Conservation (phyloP, 2,113 vertebrate genomes). For the Arvicanthis niloticus region DNA sequence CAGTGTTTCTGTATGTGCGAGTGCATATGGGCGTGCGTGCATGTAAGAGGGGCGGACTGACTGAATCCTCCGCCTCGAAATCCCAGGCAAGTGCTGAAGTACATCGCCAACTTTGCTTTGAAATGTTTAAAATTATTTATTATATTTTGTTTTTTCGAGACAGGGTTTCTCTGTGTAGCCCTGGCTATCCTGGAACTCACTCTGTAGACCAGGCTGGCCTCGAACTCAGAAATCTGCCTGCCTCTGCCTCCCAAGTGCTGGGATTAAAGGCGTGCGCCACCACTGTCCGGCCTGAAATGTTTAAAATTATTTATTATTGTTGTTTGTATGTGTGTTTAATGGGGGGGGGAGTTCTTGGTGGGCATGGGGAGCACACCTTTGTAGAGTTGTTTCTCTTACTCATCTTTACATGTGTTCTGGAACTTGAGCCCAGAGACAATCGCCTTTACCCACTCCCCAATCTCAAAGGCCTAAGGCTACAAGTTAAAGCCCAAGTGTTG, state of each 20-base stretch:
- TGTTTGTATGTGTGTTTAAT: neutral
- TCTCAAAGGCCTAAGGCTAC: neutral
- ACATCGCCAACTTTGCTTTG: neutral
- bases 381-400: neutral
- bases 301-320: neutral
- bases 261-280: no score
- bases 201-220: no score
- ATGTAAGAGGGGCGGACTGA: neutral
- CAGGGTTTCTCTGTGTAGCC: no score
- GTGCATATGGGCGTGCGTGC: neutral
- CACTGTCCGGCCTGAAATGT: no score
- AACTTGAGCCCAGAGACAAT: neutral
- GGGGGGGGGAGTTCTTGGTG: neutral
- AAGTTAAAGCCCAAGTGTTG: neutral
- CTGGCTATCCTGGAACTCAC: no score
- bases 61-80: neutral
- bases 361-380: neutral
- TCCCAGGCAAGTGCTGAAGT: neutral
- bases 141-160: no score
- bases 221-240: no score
- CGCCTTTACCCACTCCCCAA: neutral
- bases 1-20: neutral
- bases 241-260: no score
- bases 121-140: neutral
- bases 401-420: neutral